Conservation (phyloP, 2,113 vertebrate species). For the Aptenodytes patagonicus region DNA sequence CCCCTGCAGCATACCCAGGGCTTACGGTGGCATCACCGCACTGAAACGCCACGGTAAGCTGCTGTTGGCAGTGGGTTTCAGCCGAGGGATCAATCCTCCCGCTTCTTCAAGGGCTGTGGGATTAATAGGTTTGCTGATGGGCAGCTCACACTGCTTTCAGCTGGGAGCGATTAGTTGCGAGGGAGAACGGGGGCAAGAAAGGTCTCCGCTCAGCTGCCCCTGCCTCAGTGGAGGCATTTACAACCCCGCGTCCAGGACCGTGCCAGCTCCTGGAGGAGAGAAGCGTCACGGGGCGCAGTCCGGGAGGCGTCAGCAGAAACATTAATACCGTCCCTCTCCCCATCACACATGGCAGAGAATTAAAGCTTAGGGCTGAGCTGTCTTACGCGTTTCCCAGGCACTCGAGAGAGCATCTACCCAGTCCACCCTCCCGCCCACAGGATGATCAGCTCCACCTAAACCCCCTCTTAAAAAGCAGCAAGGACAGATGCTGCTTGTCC, state of each 20-base stretch:
- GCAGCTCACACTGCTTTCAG: background rate
- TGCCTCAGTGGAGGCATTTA: background rate
- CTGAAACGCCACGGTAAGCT: accelerated
- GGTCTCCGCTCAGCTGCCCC: background rate
- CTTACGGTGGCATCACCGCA: accelerated
- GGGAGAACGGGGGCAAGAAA: background rate
- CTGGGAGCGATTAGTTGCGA: background rate
- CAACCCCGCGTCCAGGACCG: accelerated
- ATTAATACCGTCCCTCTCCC: background rate
- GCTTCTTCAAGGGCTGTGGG: background rate
- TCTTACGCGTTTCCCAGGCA: too few species aligned
- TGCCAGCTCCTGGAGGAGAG: background rate
- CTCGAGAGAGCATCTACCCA: background rate
- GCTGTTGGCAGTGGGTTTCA: background rate
- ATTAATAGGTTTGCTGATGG: background rate
- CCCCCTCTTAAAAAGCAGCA: background rate
- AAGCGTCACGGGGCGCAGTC: background rate
- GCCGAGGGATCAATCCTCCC: background rate
- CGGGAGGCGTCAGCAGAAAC: background rate
- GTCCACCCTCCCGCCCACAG: background rate
- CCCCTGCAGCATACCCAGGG: background rate
- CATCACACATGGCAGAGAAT: accelerated
- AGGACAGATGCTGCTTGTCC: background rate
- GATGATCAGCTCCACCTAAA: background rate
- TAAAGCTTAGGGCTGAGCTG: background rate